Evolutionary conservation across 2,888 invertebrate species (phyloP).

Genomic region (Cataglyphis cursor): DNA sequence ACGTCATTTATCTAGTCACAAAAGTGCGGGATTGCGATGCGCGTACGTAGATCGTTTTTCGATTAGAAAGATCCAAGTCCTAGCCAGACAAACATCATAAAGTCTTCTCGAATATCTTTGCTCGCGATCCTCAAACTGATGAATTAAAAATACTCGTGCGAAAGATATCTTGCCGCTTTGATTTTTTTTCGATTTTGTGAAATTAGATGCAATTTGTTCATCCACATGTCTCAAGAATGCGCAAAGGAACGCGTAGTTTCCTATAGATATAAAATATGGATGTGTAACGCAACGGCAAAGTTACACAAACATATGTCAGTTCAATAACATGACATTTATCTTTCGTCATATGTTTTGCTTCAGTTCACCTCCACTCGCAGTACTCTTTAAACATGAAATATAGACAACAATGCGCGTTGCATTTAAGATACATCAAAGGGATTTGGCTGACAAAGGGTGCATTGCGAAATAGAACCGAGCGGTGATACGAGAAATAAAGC

Average conservation of each 20-base stretch:
- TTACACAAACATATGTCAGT: constrained; percentile 27
- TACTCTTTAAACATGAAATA: constrained; percentile 24
- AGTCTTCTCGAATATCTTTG: neutral
- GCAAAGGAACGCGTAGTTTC: neutral
- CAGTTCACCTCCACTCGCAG: constrained; percentile 7
- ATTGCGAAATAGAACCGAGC: constrained; percentile 32
- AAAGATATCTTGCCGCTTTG: neutral
- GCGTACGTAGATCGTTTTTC: constrained; percentile 16
- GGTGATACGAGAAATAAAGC: constrained; percentile 24
- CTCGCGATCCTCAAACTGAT: neutral
- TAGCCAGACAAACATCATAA: neutral
- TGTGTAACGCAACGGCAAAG: constrained; percentile 3
- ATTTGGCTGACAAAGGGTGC: constrained; percentile 35
- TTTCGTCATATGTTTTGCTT: constrained; percentile 24
- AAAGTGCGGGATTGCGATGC: constrained; percentile 19
- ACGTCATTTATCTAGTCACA: constrained; percentile 16
- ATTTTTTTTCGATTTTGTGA: neutral
- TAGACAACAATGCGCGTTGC: constrained; percentile 34
- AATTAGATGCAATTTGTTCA: neutral
- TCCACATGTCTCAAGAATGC: neutral
- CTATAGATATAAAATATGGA: neutral
- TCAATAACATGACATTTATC: constrained; percentile 45
- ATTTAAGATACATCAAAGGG: constrained; percentile 51
- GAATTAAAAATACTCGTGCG: neutral
- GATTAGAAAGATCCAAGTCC: constrained; percentile 24